These are phyloP conservation scores for Pelecanus crispus DNA, from an alignment of 2,113 vertebrate genomes.

Conservation along the genomic window DNA sequence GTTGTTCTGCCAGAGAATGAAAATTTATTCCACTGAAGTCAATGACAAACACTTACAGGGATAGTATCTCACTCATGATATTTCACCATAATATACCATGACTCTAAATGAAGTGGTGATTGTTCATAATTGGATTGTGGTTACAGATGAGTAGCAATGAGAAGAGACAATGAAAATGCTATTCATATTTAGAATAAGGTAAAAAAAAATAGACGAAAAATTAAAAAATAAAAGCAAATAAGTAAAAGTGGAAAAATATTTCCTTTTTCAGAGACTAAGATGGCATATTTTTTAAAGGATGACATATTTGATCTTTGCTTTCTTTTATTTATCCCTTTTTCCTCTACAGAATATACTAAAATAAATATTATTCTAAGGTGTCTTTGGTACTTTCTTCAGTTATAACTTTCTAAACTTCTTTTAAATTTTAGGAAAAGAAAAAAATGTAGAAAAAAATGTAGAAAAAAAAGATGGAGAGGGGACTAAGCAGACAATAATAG, in stretches of 20 bases:
- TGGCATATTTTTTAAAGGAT: not conserved
- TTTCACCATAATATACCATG: not conserved
- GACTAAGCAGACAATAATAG: not conserved
- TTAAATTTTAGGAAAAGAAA: not conserved
- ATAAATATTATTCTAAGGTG: not conserved
- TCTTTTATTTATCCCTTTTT: not conserved
- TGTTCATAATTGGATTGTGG: not conserved
- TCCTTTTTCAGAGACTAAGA: not conserved
- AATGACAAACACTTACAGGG: not conserved
- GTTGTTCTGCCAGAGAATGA: not conserved
- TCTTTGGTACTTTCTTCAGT: not conserved
- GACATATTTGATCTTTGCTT: not conserved
- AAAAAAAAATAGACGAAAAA: not conserved
- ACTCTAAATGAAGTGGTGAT: not conserved
- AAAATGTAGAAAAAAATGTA: not conserved
- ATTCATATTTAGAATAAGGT: not conserved
- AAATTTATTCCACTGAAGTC: not conserved
- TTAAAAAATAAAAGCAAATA: not conserved
- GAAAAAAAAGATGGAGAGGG: not conserved
- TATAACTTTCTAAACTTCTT: not conserved
- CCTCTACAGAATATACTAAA: not conserved
- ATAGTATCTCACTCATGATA: not conserved
- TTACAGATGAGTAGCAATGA: not conserved
- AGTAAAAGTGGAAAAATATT: not conserved
- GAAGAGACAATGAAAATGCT: not conserved